A percentile compares a stretch with the other conserved stretches of the same genome.
Evolutionary conservation across 2,113 vertebrate genomes (phyloP).

Genomic region (Sinosuthora webbiana): DNA sequence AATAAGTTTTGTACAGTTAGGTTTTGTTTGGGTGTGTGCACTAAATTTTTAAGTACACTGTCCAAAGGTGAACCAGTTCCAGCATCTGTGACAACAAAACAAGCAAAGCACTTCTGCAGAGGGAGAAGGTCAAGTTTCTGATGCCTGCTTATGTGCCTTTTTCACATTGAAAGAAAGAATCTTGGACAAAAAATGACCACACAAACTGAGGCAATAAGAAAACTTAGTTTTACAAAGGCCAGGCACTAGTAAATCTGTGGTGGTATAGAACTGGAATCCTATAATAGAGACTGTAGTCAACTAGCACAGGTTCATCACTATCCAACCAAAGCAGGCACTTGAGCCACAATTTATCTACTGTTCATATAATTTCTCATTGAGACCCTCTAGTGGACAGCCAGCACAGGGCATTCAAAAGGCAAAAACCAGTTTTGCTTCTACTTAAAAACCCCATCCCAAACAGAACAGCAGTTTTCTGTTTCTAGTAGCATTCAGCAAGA

Average conservation of each 20-base stretch:
- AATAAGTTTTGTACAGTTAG: neutral
- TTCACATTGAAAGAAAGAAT: neutral
- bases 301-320: neutral
- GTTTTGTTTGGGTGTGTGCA: neutral
- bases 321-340: neutral
- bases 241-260: neutral
- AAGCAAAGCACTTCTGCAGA: neutral
- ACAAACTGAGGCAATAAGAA: neutral
- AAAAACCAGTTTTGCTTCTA: neutral
- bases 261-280: neutral
- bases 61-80: neutral
- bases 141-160: neutral
- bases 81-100: neutral
- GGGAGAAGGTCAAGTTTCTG: neutral
- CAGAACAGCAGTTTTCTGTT: neutral
- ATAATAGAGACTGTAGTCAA: neutral
- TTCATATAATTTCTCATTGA: neutral
- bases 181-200: neutral
- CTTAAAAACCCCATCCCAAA: neutral
- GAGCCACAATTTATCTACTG: neutral
- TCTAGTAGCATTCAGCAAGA: neutral
- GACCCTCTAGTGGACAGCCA: neutral
- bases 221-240: neutral
- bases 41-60: neutral
- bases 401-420: neutral